Evolutionary conservation across 2,113 vertebrate genomes (phyloP), one percentile per base, ranked within the genome.

Genomic region (Psilopogon haemacephalus): DNA sequence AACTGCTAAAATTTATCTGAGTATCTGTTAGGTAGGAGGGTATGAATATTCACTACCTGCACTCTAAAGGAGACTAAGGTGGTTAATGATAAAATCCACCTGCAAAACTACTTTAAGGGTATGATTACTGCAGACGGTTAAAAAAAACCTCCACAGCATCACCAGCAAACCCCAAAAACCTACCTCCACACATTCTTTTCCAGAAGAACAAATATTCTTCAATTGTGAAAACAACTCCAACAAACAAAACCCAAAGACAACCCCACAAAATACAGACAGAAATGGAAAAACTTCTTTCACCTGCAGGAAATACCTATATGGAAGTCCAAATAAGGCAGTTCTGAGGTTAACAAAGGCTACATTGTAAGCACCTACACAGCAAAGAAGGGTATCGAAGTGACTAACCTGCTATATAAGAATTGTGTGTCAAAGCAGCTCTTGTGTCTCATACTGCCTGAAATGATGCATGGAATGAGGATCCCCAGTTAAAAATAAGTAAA

Each of bases 61-160:
- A 63, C 28, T 79, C 40, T 50, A 59, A 73, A 73, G 75, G 15
- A 20, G 12, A 75, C 27, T 62, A 84, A 78, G 79, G 68, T 18
- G 65, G 58, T 72, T 33, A 65, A 77, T 20, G 28, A 84, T 19
- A 82, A 74, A 89, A 89, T n/a, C 6, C 26, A 94, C n/a, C 63
- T 50, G n/a, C 14, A 79, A 74, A 90, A 40, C 21, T 71, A 60
- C 10, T 75, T 64, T 38, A 84, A 78, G 26, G 60, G 20, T 20
- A 64, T 72, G 78, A 76, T 69, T 56, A 71, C 32, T 9, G 15
- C 0, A 20, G 5, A 33, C 23, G 52, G 18, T 63, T 73, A 74
- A 6, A 5, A 1, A 60, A 32, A 23, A 40, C 2, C 1, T 5
- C 9, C 33, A 33, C 11, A 24, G 3, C 8, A 58, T 4, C 46